Base-by-base conservation (phyloP, 2,113 vertebrate genomes). In the Grus americana region DNA sequence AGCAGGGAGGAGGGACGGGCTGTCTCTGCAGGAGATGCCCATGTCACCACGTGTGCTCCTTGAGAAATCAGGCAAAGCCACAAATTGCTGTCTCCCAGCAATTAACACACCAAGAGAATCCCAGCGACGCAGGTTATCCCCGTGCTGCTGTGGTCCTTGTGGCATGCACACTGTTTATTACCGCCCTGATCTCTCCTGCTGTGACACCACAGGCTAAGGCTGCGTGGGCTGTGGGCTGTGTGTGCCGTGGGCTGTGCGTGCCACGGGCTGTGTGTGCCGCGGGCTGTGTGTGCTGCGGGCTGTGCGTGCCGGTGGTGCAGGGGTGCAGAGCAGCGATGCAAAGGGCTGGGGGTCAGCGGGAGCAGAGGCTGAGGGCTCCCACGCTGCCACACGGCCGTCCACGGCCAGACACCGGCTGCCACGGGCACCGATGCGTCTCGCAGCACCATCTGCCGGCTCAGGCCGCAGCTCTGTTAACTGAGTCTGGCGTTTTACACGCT, bases 391-490 rank as follows among this genome's bases (percentile, higher is more conserved):
- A 5, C 2, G 8, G 73, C 57, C 1, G 1, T 46, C 50, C 70
- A 18, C 1, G 2, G 42, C 23, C 2, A 2, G 38, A 6, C 62
- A 20, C n/a, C 1, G 6, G 36, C 21, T 42, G 61, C 49, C 10
- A 7, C 2, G 2, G 34, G 32, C 58, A 38, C 20, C 3, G 6
- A 49, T 2, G 3, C 12, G 0, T 68, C 40, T 17, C 4, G 0
- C 34, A 54, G 81, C 70, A 50, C 44, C 63, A 5, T 38, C 58
- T 55, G 52, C n/a, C 67, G 18, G 68, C n/a, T 36, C 68, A 4
- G 0, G 36, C 32, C 76, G 11, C 26, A 0, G 3, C 20, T 2
- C 22, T 4, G 71, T n/a, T 42, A 14, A 6, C 34, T 3, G 3
- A 11, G 40, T 2, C 42, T 2, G 2, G 26, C 0, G 1, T 30